Conservation (phyloP, 1,140 invertebrate species). For the Pseudomyrmex dendroicus region DNA sequence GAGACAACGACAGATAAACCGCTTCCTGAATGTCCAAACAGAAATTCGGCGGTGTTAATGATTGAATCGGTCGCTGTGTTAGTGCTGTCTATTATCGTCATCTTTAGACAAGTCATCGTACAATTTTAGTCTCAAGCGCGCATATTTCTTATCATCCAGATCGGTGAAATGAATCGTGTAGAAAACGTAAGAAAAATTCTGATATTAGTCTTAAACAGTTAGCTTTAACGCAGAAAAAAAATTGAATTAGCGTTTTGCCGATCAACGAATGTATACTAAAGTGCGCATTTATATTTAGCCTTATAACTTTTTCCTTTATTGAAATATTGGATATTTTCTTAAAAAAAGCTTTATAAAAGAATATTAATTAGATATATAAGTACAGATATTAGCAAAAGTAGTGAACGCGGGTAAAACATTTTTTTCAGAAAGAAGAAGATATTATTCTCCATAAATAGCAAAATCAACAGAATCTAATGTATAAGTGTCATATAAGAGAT, state of each 20-base stretch:
- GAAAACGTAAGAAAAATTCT: neutral
- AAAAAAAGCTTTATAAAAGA: conserved; percentile 22
- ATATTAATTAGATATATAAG: conserved; percentile 22
- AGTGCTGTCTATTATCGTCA: neutral
- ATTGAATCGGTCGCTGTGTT: neutral
- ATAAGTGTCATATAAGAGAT: conserved; percentile 48
- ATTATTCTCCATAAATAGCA: conserved; percentile 23
- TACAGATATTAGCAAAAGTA: conserved; percentile 17
- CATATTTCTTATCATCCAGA: neutral
- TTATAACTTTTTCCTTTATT: conserved; percentile 18
- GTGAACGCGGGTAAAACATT: neutral
- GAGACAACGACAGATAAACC: conserved; percentile 45
- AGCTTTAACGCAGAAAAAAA: neutral
- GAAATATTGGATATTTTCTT: conserved; percentile 1
- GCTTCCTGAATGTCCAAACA: conserved; percentile 46
- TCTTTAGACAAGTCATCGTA: conserved; percentile 7
- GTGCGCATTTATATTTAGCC: conserved; percentile 60
- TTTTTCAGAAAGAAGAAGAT: neutral
- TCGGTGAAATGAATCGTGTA: neutral
- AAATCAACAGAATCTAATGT: conserved; percentile 32
- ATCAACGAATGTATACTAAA: conserved; percentile 25
- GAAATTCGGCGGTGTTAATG: conserved; percentile 4
- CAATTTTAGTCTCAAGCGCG: conserved; percentile 33
- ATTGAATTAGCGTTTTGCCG: neutral
- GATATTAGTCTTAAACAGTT: neutral